These are phyloP conservation scores for Himalopsyche kuldschensis DNA, from an alignment of 2,888 invertebrate genomes.

Conservation along the genomic window DNA sequence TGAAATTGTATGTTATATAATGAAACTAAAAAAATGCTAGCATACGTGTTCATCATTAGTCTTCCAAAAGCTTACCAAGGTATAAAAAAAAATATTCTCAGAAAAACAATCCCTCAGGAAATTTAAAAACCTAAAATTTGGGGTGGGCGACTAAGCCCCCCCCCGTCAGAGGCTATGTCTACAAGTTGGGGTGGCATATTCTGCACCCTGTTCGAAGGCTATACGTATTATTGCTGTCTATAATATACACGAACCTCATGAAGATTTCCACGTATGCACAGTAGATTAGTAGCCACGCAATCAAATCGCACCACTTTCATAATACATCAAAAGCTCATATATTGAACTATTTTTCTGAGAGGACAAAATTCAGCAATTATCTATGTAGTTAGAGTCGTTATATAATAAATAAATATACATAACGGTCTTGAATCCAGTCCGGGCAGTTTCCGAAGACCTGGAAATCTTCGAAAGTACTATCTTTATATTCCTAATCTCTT, in stretches of 20 bases:
- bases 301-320: slow-evolving; percentile 21
- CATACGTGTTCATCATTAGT: too few relatives aligned
- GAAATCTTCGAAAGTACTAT: too few relatives aligned
- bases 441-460: too few relatives aligned
- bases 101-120: background rate
- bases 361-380: too few relatives aligned
- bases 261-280: slow-evolving; percentile 41
- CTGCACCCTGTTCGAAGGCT: background rate
- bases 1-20: too few relatives aligned
- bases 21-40: too few relatives aligned
- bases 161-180: background rate
- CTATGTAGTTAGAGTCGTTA: too few relatives aligned
- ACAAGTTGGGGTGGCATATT: background rate
- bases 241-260: slow-evolving; percentile 41
- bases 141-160: background rate
- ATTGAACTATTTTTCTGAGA: background rate
- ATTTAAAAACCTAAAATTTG: background rate
- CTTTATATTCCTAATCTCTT: too few relatives aligned
- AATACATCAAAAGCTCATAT: background rate
- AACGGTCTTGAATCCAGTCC: too few relatives aligned
- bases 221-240: background rate
- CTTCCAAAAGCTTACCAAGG: too few relatives aligned
- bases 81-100: background rate
- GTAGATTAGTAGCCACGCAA: slow-evolving; percentile 41
- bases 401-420: too few relatives aligned